Percentiles rank a stretch among this genome's conserved stretches.
Evolutionary conservation across 2,113 vertebrate species (phyloP).

Genomic region (Campylomormyrus numenius): DNA sequence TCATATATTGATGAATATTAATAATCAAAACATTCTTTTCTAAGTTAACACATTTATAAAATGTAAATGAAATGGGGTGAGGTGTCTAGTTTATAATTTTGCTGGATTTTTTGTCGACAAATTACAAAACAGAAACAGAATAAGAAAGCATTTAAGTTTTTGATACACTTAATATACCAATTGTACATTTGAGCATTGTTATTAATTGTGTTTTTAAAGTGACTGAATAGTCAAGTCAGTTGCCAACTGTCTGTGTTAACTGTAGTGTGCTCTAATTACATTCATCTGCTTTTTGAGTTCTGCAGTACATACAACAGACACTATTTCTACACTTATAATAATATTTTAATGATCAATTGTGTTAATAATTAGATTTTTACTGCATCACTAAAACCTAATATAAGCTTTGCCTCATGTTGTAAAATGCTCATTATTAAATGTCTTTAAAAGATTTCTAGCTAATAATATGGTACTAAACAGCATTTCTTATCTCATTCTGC

Average conservation of each 20-base stretch:
- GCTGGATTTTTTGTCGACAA: neutral
- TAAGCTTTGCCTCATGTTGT: neutral
- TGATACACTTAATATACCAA: neutral
- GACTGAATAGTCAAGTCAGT: neutral
- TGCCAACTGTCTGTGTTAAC: neutral
- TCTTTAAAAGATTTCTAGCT: neutral
- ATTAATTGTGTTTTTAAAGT: neutral
- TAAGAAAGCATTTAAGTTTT: neutral
- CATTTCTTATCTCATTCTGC: neutral
- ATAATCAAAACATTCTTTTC: neutral
- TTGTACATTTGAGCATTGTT: neutral
- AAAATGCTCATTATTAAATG: neutral
- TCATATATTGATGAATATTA: neutral
- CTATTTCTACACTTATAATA: neutral
- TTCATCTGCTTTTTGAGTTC: neutral
- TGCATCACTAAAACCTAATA: neutral
- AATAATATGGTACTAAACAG: neutral
- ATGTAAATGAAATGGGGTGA: neutral
- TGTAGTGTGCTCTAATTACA: neutral
- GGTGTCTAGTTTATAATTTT: neutral
- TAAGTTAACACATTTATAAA: neutral
- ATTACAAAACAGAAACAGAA: neutral
- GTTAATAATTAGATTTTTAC: neutral
- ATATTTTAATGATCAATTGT: neutral
- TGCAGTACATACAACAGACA: neutral